A percentile compares a stretch with the other conserved stretches of the same genome.
phyloP scores from a whole-genome alignment of 2,888 invertebrate species.

The Drosophila atripex region DNA sequence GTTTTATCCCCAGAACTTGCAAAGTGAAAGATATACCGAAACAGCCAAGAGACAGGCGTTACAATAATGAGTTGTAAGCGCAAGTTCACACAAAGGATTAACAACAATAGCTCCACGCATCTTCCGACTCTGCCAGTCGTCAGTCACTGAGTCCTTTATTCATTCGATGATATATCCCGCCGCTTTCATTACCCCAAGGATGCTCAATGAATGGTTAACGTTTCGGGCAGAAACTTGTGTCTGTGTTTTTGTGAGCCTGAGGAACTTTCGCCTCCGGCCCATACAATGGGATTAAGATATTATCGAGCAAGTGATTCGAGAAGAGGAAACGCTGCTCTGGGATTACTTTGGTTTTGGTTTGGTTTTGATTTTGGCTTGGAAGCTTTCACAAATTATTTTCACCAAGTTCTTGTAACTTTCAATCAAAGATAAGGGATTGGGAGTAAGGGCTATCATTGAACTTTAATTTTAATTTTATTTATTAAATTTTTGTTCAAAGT shows the following conservation, averaged over 20 bases:
- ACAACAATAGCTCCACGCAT: constrained; percentile 64
- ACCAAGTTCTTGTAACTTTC: not conserved
- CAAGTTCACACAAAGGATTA: constrained; percentile 76
- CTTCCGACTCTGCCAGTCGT: constrained; percentile 5
- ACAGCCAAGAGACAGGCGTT: constrained; percentile 52
- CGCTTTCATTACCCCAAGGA: constrained; percentile 34
- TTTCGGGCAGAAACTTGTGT: constrained; percentile 8
- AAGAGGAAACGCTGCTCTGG: constrained; percentile 13
- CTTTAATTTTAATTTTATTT: not conserved
- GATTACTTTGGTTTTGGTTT: constrained; percentile 6
- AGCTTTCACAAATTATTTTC: constrained; percentile 13
- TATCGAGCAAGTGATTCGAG: constrained; percentile 51
- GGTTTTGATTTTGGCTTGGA: not conserved
- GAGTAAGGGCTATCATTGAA: not conserved
- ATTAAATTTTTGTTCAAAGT: too few relatives aligned
- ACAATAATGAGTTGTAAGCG: constrained; percentile 77
- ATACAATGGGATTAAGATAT: constrained; percentile 71
- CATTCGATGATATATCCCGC: constrained; percentile 32
- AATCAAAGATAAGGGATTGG: not conserved
- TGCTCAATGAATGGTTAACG: constrained; percentile 55
- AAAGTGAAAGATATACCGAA: constrained; percentile 28
- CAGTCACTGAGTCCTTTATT: constrained; percentile 8
- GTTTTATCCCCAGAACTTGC: constrained; percentile 18
- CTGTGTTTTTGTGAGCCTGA: constrained; percentile 1
- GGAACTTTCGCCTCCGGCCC: constrained; percentile 37